These are phyloP conservation scores for Zoanthus sansibaricus DNA, from an alignment of 92 coral and sea anemone genomes.

Conservation along the genomic window DNA sequence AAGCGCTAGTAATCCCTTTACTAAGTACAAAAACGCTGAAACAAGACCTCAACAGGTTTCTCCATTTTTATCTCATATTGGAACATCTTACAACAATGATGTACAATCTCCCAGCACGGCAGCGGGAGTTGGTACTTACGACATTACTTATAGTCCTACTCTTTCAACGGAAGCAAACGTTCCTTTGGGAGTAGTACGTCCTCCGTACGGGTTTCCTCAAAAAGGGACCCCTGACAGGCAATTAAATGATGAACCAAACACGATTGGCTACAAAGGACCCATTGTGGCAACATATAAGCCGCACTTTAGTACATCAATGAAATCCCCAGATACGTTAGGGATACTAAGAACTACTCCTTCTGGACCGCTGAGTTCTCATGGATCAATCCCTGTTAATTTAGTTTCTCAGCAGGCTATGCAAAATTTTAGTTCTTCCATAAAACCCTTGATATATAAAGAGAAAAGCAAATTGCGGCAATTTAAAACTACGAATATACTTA, in stretches of 20 bases:
- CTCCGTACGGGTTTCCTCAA: constrained; percentile 4
- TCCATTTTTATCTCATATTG: constrained; percentile 56
- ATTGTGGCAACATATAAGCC: constrained; percentile 30
- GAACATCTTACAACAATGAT: constrained; percentile 52
- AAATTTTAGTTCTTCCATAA: background rate
- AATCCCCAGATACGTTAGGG: background rate
- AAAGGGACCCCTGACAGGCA: constrained; percentile 29
- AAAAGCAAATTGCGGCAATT: constrained; percentile 12
- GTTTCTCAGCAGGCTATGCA: background rate
- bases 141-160: constrained; percentile 50
- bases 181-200: constrained; percentile 21
- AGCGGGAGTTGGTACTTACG: constrained; percentile 39
- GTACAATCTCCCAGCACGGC: constrained; percentile 1
- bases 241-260: constrained; percentile 9
- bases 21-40: constrained; percentile 31
- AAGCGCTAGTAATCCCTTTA: constrained; percentile 1
- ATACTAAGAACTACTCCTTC: constrained; percentile 4
- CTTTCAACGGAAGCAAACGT: constrained; percentile 22
- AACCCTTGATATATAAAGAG: background rate
- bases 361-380: constrained; percentile 3
- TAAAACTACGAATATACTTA: background rate
- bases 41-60: constrained; percentile 8
- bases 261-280: constrained; percentile 4
- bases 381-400: background rate
- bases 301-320: background rate